Evolutionary conservation across 2,113 vertebrate species (phyloP).

Genomic region (Passer domesticus): DNA sequence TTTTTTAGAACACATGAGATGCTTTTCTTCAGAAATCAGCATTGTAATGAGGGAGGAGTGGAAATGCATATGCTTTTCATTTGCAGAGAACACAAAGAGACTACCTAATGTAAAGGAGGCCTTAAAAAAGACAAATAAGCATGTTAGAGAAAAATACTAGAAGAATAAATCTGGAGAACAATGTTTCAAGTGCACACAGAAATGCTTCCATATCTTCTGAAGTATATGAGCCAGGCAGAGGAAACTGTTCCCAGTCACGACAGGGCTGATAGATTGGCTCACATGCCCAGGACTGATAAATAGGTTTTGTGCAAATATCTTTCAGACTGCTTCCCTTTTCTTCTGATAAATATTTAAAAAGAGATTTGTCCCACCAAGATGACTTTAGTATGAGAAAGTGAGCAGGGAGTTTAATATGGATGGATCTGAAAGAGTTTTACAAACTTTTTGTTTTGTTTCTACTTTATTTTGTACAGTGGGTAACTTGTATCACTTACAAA

Average conservation of each 20-base stretch:
- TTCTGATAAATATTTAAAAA: conserved; percentile 45
- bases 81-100: conserved; percentile 5
- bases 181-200: neutral
- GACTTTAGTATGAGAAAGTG: neutral
- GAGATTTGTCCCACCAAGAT: neutral
- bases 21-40: conserved; percentile 9
- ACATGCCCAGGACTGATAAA: neutral
- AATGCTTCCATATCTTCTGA: conserved; percentile 5
- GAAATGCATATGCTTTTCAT: conserved; percentile 20
- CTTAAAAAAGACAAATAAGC: conserved; percentile 7
- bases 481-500: neutral
- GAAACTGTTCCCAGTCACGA: neutral
- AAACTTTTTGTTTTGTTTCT: neutral
- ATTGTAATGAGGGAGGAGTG: neutral
- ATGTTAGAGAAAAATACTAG: conserved; percentile 21
- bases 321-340: neutral
- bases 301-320: neutral
- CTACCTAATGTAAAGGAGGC: neutral
- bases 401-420: neutral
- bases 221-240: neutral
- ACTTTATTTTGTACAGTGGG: neutral
- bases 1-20: neutral
- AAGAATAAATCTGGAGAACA: conserved; percentile 36
- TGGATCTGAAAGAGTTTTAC: neutral
- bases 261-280: conserved; percentile 10